phyloP scores from a whole-genome alignment of 2,888 invertebrate genomes.

The Parnassius glacialis region DNA sequence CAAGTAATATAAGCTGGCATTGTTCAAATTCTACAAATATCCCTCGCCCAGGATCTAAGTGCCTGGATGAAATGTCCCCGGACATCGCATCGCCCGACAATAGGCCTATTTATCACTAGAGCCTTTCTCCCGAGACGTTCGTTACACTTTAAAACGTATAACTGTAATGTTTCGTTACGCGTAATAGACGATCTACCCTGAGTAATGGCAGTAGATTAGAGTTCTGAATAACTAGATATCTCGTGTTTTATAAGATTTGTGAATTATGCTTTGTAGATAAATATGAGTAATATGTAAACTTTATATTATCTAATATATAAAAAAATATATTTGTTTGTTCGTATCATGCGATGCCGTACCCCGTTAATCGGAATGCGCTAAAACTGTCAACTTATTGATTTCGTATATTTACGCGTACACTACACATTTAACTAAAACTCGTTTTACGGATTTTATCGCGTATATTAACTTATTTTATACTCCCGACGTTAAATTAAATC shows the following conservation, averaged over 20 bases:
- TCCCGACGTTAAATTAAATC: no score
- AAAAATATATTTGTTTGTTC: no score
- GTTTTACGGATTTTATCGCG: no score
- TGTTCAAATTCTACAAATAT: neutral
- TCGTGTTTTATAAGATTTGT: neutral
- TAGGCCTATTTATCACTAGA: neutral
- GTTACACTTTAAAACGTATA: neutral
- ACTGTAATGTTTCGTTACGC: neutral
- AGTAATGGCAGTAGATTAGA: neutral
- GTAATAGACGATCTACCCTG: neutral
- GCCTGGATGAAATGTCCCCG: conserved; percentile 1
- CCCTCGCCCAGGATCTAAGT: neutral
- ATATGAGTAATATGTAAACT: neutral
- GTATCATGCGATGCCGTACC: no score
- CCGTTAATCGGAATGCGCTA: no score
- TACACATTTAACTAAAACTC: no score
- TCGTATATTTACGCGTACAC: no score
- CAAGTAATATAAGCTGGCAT: neutral
- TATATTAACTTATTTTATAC: no score
- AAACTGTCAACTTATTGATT: no score
- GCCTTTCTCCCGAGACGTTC: neutral
- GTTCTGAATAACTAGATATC: neutral
- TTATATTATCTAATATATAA: no score
- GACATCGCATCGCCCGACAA: conserved; percentile 5
- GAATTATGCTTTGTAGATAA: neutral